phyloP scores from a whole-genome alignment of 1,140 invertebrate species.

The Caenorhabditis latens region DNA sequence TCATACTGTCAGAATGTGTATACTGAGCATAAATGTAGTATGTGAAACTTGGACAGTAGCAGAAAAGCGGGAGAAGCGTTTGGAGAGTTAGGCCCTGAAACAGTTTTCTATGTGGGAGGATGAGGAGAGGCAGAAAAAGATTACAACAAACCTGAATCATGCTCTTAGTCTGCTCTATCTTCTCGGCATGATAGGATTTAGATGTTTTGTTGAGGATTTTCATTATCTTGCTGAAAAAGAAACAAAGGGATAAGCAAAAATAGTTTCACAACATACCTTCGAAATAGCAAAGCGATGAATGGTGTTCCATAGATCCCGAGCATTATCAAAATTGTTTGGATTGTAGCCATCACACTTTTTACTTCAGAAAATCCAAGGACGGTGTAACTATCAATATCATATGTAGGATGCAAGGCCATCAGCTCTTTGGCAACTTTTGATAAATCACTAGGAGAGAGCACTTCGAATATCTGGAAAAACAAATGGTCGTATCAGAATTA shows the following conservation, averaged over 20 bases:
- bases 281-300: background rate
- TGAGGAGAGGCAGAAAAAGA: background rate
- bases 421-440: background rate
- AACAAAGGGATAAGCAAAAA: background rate
- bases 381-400: constrained; percentile 2
- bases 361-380: constrained; percentile 1
- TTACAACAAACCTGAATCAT: constrained; percentile 9
- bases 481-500: too few species aligned
- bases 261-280: background rate
- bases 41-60: background rate
- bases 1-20: background rate
- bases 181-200: constrained; percentile 1
- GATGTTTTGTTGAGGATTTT: background rate
- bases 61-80: background rate
- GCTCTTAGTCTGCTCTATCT: constrained; percentile 8
- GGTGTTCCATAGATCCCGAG: constrained; percentile 5
- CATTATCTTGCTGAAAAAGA: background rate
- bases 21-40: constrained; percentile 9
- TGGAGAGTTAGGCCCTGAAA: constrained; percentile 27
- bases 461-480: background rate
- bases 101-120: background rate
- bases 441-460: background rate
- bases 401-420: background rate
- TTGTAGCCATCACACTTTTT: background rate
- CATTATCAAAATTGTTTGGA: background rate